Evolutionary conservation across 2,888 invertebrate genomes (phyloP).

Genomic region (Anticlea derivata): DNA sequence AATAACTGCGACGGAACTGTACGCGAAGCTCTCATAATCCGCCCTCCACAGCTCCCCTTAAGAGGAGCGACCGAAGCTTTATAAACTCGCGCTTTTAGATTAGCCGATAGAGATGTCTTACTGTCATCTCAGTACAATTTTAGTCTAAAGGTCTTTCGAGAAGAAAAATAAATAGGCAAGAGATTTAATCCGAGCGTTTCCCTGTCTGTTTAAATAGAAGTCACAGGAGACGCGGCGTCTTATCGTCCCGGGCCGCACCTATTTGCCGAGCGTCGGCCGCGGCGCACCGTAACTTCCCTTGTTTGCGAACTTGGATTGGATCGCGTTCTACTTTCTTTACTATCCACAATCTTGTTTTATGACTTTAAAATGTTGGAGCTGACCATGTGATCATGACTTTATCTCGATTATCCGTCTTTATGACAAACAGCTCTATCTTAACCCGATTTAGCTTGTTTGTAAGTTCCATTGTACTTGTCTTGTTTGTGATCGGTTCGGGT

Average conservation of each 20-base stretch:
- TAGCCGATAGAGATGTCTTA: conserved; percentile 66
- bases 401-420: conserved; percentile 45
- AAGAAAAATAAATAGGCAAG: conserved; percentile 73
- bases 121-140: conserved; percentile 70
- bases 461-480: conserved; percentile 34
- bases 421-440: conserved; percentile 44
- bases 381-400: conserved; percentile 57
- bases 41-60: conserved; percentile 42
- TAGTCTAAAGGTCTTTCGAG: conserved; percentile 58
- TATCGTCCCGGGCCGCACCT: conserved; percentile 72
- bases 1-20: conserved; percentile 69
- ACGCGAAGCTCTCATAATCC: conserved; percentile 66
- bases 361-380: conserved; percentile 74
- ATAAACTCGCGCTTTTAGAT: conserved; percentile 69
- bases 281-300: conserved; percentile 76
- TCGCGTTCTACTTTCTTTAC: conserved; percentile 78
- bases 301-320: conserved; percentile 83
- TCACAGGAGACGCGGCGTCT: conserved; percentile 73
- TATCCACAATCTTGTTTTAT: conserved; percentile 80
- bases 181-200: conserved; percentile 78
- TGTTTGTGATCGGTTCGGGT: conserved; percentile 31
- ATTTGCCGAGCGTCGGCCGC: conserved; percentile 66
- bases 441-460: conserved; percentile 33
- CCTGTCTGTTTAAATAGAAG: conserved; percentile 79
- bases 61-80: conserved; percentile 57